phyloP scores from a whole-genome alignment of 2,113 vertebrate genomes.

The Noctilio leporinus region DNA sequence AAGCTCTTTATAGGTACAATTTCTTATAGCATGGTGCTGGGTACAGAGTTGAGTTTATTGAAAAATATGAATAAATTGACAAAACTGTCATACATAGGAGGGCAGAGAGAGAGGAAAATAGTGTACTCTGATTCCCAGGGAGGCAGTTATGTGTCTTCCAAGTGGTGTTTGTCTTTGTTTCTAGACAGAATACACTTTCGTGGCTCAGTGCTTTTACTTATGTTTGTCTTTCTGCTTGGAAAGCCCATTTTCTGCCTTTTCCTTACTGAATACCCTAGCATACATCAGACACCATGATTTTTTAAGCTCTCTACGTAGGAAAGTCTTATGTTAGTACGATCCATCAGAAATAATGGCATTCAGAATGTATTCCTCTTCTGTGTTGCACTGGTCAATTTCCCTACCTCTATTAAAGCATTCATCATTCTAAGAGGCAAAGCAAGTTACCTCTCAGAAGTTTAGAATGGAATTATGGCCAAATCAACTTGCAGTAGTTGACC shows the following conservation, averaged over 20 bases:
- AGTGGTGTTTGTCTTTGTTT: not conserved
- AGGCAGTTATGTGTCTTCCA: not conserved
- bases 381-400: not conserved
- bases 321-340: not conserved
- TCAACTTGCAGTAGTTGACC: not conserved
- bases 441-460: not conserved
- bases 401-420: not conserved
- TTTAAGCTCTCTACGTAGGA: not conserved
- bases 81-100: not conserved
- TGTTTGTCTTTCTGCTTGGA: not conserved
- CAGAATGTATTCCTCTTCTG: not conserved
- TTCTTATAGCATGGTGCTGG: not conserved
- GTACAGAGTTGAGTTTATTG: not conserved
- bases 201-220: not conserved
- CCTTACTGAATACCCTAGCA: not conserved
- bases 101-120: not conserved
- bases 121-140: not conserved
- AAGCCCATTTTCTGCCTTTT: not conserved
- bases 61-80: not conserved
- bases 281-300: not conserved
- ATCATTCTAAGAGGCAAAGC: conserved; percentile 12
- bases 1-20: not conserved
- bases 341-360: not conserved
- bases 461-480: not conserved
- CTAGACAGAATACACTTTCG: not conserved